Evolutionary conservation across 2,888 invertebrate genomes (phyloP).

Genomic region (Carabus problematicus): DNA sequence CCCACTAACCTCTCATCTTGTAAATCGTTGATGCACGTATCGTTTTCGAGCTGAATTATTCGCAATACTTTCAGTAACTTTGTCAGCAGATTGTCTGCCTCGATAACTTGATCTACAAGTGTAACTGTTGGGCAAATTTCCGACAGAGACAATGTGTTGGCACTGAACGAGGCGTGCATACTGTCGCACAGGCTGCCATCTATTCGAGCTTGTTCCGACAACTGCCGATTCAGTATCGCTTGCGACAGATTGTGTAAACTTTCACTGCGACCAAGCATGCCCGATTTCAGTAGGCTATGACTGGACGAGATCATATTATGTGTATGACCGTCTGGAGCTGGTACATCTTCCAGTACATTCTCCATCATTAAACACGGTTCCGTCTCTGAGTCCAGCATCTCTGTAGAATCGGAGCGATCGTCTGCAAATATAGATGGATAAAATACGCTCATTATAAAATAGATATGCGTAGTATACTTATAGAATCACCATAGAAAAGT

Average conservation of each 20-base stretch:
- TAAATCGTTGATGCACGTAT: slow-evolving; percentile 70
- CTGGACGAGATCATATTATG: slow-evolving; percentile 73
- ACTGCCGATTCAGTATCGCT: slow-evolving; percentile 75
- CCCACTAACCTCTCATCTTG: slow-evolving; percentile 68
- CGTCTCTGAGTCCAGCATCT: slow-evolving; percentile 82
- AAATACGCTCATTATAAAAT: slow-evolving; percentile 42
- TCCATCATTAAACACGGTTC: slow-evolving; percentile 85
- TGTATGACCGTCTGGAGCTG: slow-evolving; percentile 70
- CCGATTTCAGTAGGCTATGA: slow-evolving; percentile 61
- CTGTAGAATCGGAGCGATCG: slow-evolving; percentile 72
- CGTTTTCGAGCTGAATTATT: slow-evolving; percentile 75
- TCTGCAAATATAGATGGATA: no score
- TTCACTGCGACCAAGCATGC: slow-evolving; percentile 61
- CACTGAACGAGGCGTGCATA: slow-evolving; percentile 54
- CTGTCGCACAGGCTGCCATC: slow-evolving; percentile 59
- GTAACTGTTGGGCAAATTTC: slow-evolving; percentile 67
- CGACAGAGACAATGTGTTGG: slow-evolving; percentile 54
- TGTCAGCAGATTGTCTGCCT: slow-evolving; percentile 77
- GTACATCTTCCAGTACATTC: slow-evolving; percentile 73
- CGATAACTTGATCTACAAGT: slow-evolving; percentile 75
- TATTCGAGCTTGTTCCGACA: slow-evolving; percentile 52
- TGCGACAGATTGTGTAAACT: slow-evolving; percentile 81
- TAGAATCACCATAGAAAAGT: neutral
- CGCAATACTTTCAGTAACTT: slow-evolving; percentile 75
- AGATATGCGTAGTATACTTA: slow-evolving; percentile 31